These are phyloP conservation scores for Labroides dimidiatus DNA, from an alignment of 2,797 vertebrate genomes.

Conservation along the genomic window DNA sequence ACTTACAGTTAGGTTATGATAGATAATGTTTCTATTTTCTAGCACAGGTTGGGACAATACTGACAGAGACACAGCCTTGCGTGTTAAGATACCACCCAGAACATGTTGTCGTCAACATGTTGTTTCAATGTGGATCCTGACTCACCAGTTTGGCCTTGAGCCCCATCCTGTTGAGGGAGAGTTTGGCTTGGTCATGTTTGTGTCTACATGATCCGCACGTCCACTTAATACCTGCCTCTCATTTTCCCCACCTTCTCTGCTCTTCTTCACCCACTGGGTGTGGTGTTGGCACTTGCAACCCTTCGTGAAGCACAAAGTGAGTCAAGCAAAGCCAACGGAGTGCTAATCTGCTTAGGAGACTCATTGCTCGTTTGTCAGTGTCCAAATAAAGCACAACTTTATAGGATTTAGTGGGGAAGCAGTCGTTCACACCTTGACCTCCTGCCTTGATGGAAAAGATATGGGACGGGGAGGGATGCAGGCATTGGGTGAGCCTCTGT, in stretches of 20 bases:
- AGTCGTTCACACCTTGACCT: constrained; percentile 79
- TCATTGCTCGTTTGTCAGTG: constrained; percentile 82
- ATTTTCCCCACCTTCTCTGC: constrained; percentile 21
- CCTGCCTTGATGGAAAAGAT: constrained; percentile 50
- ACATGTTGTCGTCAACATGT: not conserved
- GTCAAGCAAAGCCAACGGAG: constrained; percentile 62
- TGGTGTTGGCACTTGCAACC: constrained; percentile 35
- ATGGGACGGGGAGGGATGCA: constrained; percentile 34
- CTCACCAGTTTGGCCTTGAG: constrained; percentile 11
- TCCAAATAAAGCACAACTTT: constrained; percentile 88
- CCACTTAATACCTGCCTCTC: constrained; percentile 39
- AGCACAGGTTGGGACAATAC: not conserved
- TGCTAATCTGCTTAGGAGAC: constrained; percentile 87
- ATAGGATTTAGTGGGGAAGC: constrained; percentile 84
- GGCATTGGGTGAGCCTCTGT: constrained; percentile 36
- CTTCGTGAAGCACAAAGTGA: constrained; percentile 50
- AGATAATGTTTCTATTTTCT: not conserved
- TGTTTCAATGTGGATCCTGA: constrained; percentile 18
- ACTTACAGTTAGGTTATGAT: not conserved
- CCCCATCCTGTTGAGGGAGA: constrained; percentile 35
- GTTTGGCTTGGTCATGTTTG: constrained; percentile 47
- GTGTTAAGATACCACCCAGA: not conserved
- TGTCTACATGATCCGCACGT: constrained; percentile 19
- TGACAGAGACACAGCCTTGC: no score
- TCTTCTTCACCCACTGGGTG: constrained; percentile 38